These are phyloP conservation scores for Lycorma delicatula DNA, from an alignment of 1,140 invertebrate species.

Conservation along the genomic window DNA sequence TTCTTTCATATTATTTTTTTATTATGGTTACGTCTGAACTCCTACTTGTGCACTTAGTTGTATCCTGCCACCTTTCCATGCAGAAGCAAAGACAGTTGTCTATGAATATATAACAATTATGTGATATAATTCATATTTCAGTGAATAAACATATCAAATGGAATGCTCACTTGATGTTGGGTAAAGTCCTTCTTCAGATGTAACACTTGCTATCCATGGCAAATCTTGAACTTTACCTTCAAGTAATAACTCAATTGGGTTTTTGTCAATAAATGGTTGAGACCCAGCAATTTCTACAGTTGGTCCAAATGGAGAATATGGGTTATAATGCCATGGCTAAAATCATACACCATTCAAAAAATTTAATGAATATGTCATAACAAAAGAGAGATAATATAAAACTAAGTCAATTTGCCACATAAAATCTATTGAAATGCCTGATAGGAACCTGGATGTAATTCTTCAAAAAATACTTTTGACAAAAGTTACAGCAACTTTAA, in stretches of 20 bases:
- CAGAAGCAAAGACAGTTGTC: too few relatives aligned
- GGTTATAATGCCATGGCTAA: slow-evolving; percentile 45
- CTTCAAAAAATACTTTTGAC: slow-evolving; percentile 10
- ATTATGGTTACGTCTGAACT: too few relatives aligned
- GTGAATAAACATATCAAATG: too few relatives aligned
- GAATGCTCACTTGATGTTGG: slow-evolving; percentile 40
- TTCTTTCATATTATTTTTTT: too few relatives aligned
- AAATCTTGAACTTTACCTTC: slow-evolving; percentile 37
- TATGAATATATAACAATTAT: too few relatives aligned
- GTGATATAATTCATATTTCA: too few relatives aligned
- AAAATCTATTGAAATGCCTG: slow-evolving; percentile 48
- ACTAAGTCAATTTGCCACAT: slow-evolving; percentile 56
- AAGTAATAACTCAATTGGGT: slow-evolving; percentile 46
- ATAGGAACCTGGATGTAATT: slow-evolving; percentile 2
- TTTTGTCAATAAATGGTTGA: slow-evolving; percentile 46
- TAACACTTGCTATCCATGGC: slow-evolving; percentile 37
- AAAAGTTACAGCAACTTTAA: neutral
- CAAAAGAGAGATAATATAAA: slow-evolving; percentile 49
- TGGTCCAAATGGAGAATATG: slow-evolving; percentile 53
- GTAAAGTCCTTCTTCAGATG: slow-evolving; percentile 37
- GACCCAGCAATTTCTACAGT: slow-evolving; percentile 42
- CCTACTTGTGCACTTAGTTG: too few relatives aligned
- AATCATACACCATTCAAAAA: slow-evolving; percentile 20
- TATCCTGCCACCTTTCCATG: too few relatives aligned
- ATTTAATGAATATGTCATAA: slow-evolving; percentile 31